These are phyloP conservation scores for Lepus townsendii DNA, from an alignment of 2,797 vertebrate genomes.

Conservation along the genomic window DNA sequence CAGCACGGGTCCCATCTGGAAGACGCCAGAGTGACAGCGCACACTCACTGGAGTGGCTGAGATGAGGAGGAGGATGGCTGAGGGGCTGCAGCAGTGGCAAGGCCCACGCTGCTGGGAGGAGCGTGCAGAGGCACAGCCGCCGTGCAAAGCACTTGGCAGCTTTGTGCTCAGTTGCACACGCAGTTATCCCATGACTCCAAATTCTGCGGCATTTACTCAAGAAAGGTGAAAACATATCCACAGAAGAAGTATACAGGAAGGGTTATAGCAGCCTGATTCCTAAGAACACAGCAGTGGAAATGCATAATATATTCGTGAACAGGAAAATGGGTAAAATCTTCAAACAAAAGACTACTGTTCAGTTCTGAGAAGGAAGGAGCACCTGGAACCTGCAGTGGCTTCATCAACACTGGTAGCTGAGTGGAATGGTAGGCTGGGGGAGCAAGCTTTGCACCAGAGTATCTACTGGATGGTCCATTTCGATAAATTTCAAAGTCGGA, in stretches of 20 bases:
- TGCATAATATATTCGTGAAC: background rate
- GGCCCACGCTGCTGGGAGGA: too few relatives aligned
- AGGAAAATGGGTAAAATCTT: background rate
- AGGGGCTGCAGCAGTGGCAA: background rate
- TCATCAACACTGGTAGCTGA: background rate
- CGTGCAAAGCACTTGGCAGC: background rate
- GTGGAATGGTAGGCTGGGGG: background rate
- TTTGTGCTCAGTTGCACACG: background rate
- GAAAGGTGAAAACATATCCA: background rate
- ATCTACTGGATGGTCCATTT: rapidly evolving
- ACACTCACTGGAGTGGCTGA: rapidly evolving
- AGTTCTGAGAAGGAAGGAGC: background rate
- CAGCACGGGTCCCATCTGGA: too few relatives aligned
- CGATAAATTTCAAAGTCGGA: background rate
- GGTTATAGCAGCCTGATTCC: background rate
- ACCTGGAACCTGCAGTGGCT: rapidly evolving
- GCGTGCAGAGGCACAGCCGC: too few relatives aligned
- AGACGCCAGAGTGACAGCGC: too few relatives aligned
- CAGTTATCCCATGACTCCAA: rapidly evolving
- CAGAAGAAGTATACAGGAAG: background rate
- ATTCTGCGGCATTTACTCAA: background rate
- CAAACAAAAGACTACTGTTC: background rate
- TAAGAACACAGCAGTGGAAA: background rate
- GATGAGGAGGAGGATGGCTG: background rate
- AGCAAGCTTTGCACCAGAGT: background rate